phyloP scores from a whole-genome alignment of 1,140 invertebrate species.

The Eumaeus atala region DNA sequence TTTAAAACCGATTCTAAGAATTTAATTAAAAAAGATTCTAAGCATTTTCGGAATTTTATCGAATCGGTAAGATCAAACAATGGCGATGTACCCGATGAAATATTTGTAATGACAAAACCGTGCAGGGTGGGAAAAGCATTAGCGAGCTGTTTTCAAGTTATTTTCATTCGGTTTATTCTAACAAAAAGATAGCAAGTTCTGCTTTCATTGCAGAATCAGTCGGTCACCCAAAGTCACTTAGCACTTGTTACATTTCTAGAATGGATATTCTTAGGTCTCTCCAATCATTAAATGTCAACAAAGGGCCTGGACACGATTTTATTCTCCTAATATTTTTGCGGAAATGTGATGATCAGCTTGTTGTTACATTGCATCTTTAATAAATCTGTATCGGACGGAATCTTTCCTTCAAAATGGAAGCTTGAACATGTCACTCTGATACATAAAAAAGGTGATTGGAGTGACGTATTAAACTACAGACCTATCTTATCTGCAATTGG shows the following conservation, averaged over 20 bases:
- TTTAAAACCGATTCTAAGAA: background rate
- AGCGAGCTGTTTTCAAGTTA: background rate
- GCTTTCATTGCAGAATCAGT: background rate
- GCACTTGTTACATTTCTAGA: constrained; percentile 7
- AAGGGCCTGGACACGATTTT: constrained; percentile 14
- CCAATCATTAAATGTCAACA: constrained; percentile 7
- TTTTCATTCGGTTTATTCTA: constrained; percentile 5
- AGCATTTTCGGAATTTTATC: constrained; percentile 14
- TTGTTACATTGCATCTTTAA: constrained; percentile 14
- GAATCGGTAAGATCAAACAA: constrained; percentile 13
- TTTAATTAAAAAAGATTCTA: background rate
- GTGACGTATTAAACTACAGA: constrained; percentile 11
- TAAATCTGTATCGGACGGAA: constrained; percentile 7
- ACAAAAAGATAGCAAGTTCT: background rate
- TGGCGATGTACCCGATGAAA: constrained; percentile 14
- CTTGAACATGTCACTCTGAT: constrained; percentile 15
- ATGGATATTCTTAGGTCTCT: constrained; percentile 8
- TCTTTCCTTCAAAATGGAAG: constrained; percentile 18
- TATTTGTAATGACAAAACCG: background rate
- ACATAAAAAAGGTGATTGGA: constrained; percentile 12
- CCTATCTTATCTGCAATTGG: constrained; percentile 15
- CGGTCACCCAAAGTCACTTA: background rate
- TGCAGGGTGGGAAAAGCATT: background rate
- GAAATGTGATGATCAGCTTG: constrained; percentile 4
- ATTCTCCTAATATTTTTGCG: constrained; percentile 15